Base-by-base conservation (phyloP, 1,140 invertebrate genomes). In the Penaeus indicus region DNA sequence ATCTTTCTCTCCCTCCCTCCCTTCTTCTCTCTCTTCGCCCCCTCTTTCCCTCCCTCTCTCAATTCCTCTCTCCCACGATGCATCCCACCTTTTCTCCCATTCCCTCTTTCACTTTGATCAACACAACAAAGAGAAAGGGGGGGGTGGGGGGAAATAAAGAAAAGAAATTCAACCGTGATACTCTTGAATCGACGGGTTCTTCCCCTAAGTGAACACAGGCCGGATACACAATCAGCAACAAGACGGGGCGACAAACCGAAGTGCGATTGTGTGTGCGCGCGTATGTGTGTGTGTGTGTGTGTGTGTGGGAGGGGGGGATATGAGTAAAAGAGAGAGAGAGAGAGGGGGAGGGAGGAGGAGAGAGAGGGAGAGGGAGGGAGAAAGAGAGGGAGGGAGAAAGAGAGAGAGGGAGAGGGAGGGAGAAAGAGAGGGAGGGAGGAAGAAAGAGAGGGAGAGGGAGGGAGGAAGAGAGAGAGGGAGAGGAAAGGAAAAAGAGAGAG, bases 381-480 rank as follows among this genome's bases (percentile, higher is more conserved):
- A 54, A 21, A 32, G 32, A 79, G 32, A 79, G 77, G 42, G 77
- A 25, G 16, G 1, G 16, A 3, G 77, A 38, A 2, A 2, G 32
- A 32, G 32, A 2, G 2, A 32, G 32, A 32, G 32, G 2, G 32
- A 32, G 32, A 32, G 1, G n/a, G n/a, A 67, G 63, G 38, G 22
- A 80, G 54, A 42, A n/a, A 10, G 11, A 10, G 10, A 75, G 78
- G 21, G 22, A 18, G 47, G 54, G 47, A 80, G 47, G 16, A 18
- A 69, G 67, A 69, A 7, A 69, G 67, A 69, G 5, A 69, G 0
- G 8, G 27, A 69, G 67, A 25, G 47, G 3, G 38, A 54, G 78
- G n/a, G 22, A 25, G 78, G 54, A 38, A 72, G 22, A 72, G 69
- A 72, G 69, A 72, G 69, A 72, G 69, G 27, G 69, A 72, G 10